These are phyloP conservation scores for Scytalopus superciliaris DNA, from an alignment of 2,113 vertebrate genomes.

Conservation along the genomic window DNA sequence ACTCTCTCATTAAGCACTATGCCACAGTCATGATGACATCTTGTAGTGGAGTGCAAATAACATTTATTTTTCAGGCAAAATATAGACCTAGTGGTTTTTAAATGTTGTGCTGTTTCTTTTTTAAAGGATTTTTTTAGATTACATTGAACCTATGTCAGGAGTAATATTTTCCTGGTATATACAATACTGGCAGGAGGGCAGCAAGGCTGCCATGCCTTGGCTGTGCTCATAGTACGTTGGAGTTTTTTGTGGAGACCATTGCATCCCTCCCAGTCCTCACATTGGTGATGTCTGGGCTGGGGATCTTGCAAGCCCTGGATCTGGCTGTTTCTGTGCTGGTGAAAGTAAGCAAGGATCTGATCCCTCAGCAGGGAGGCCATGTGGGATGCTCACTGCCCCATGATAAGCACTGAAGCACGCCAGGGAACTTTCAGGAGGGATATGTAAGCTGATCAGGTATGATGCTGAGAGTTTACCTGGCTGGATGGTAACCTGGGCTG, in stretches of 20 bases:
- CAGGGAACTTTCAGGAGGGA: not conserved
- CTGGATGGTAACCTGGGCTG: not conserved
- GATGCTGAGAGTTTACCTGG: not conserved
- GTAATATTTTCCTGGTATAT: not conserved
- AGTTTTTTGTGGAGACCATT: not conserved
- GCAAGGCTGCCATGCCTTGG: not conserved
- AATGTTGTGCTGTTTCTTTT: not conserved
- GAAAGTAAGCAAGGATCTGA: not conserved
- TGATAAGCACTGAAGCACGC: not conserved
- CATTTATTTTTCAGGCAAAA: not conserved
- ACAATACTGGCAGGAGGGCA: rapidly evolving
- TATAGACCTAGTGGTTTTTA: not conserved
- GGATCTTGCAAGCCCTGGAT: not conserved
- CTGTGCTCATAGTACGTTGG: rapidly evolving
- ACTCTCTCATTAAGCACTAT: not conserved
- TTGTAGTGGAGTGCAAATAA: constrained; percentile 19
- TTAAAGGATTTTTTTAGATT: not conserved
- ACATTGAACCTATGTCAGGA: not conserved
- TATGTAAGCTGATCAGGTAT: not conserved
- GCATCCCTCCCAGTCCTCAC: not conserved
- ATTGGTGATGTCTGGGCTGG: not conserved
- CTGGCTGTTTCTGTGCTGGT: rapidly evolving
- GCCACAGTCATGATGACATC: not conserved
- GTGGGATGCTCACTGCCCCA: rapidly evolving
- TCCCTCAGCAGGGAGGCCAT: rapidly evolving